These are phyloP conservation scores for Paramacrobiotus metropolitanus DNA, from an alignment of 1,140 invertebrate genomes.

Conservation along the genomic window DNA sequence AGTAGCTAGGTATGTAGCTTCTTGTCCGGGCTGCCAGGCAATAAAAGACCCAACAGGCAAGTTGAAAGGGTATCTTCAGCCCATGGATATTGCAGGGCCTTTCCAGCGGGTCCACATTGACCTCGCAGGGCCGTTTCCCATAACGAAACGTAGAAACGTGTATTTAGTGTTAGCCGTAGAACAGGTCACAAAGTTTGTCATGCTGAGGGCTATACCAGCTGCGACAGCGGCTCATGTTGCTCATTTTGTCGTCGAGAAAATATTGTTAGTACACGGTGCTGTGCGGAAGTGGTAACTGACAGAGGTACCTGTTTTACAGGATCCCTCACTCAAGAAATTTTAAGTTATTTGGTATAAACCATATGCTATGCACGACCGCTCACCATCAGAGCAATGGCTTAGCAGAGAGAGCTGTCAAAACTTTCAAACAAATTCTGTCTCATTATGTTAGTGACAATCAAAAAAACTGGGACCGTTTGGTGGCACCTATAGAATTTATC, in stretches of 20 bases:
- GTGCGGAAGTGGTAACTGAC: not conserved
- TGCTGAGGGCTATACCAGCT: not conserved
- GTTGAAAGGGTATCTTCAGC: not conserved
- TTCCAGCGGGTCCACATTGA: not conserved
- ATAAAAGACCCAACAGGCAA: not conserved
- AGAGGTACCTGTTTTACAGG: not conserved
- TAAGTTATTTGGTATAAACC: not conserved
- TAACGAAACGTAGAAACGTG: not conserved
- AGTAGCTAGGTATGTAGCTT: not conserved
- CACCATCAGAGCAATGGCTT: not conserved
- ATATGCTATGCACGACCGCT: not conserved
- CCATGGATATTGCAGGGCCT: not conserved
- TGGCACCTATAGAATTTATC: not conserved
- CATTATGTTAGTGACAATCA: not conserved
- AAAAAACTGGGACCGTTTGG: not conserved
- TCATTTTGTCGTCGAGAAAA: not conserved
- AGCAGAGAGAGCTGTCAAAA: not conserved
- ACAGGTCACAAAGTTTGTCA: not conserved
- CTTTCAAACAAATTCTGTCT: not conserved
- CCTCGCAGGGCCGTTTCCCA: not conserved
- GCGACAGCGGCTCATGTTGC: not conserved
- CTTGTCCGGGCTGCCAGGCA: not conserved
- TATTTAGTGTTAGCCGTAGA: not conserved
- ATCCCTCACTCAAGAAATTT: not conserved
- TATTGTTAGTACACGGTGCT: not conserved